Percentiles rank a stretch among this genome's conserved stretches.
These are phyloP conservation scores for Engraulis encrasicolus DNA, from an alignment of 2,113 vertebrate genomes.

Conservation along the genomic window DNA sequence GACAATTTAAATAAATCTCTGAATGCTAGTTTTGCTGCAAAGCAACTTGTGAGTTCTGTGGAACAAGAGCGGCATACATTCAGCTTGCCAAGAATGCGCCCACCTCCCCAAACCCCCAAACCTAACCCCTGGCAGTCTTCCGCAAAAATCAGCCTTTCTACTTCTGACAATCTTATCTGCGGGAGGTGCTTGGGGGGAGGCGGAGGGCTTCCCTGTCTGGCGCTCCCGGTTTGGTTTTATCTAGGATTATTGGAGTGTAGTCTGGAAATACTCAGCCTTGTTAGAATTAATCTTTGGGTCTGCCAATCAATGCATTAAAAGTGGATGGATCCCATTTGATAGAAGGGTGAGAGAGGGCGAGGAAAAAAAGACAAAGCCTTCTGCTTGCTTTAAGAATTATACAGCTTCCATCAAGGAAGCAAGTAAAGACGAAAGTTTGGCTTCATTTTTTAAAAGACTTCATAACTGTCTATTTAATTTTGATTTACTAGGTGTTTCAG, in stretches of 20 bases:
- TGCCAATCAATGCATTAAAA: not conserved
- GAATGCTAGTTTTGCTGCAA: not conserved
- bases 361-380: not conserved
- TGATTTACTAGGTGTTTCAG: not conserved
- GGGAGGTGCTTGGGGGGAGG: too few species aligned
- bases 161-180: not conserved
- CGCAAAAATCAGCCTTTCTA: not conserved
- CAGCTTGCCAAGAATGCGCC: not conserved
- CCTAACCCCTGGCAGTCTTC: not conserved
- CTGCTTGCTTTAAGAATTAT: not conserved
- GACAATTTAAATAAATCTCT: not conserved
- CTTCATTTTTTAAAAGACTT: not conserved
- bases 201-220: not conserved
- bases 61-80: not conserved
- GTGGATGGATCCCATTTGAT: not conserved
- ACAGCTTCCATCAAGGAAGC: not conserved
- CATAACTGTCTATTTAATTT: not conserved
- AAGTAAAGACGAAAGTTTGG: not conserved
- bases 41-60: not conserved
- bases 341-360: not conserved
- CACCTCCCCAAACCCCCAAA: too few species aligned
- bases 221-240: not conserved
- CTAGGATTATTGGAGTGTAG: not conserved
- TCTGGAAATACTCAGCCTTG: not conserved
- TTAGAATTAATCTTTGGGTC: not conserved